Conservation (phyloP, 1,140 invertebrate genomes). For the Trigoniulus corallinus region DNA sequence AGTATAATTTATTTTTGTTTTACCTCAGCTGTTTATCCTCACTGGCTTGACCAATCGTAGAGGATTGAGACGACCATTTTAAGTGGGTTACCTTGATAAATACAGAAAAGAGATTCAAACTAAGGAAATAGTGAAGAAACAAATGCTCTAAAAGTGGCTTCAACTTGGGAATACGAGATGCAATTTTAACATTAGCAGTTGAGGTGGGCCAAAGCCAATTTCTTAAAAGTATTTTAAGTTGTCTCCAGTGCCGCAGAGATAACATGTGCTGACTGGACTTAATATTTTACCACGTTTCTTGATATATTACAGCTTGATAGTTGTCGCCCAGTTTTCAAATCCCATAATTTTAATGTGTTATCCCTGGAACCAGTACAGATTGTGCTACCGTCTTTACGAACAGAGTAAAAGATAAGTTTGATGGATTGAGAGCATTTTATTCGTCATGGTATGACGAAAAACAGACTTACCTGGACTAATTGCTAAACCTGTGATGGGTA, state of each 20-base stretch:
- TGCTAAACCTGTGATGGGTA: neutral
- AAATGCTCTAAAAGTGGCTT: too few species aligned
- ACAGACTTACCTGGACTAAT: neutral
- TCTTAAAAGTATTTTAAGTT: neutral
- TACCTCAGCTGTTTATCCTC: neutral
- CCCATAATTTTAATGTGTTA: neutral
- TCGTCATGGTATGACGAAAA: neutral
- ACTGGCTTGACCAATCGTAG: neutral
- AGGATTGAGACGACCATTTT: neutral
- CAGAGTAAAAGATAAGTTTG: neutral
- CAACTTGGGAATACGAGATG: too few species aligned
- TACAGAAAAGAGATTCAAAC: too few species aligned
- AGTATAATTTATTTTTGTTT: neutral
- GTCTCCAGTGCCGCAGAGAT: too few species aligned
- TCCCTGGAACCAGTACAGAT: neutral
- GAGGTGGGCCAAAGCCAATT: too few species aligned
- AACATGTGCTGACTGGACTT: neutral
- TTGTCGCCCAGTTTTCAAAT: neutral
- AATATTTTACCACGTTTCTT: neutral
- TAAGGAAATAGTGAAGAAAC: too few species aligned
- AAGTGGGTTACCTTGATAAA: neutral
- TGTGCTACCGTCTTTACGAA: neutral
- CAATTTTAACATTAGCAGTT: too few species aligned
- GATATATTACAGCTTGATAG: neutral
- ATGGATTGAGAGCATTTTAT: neutral